These are phyloP conservation scores for Phainopepla nitens DNA, from an alignment of 2,113 vertebrate genomes.

Conservation along the genomic window DNA sequence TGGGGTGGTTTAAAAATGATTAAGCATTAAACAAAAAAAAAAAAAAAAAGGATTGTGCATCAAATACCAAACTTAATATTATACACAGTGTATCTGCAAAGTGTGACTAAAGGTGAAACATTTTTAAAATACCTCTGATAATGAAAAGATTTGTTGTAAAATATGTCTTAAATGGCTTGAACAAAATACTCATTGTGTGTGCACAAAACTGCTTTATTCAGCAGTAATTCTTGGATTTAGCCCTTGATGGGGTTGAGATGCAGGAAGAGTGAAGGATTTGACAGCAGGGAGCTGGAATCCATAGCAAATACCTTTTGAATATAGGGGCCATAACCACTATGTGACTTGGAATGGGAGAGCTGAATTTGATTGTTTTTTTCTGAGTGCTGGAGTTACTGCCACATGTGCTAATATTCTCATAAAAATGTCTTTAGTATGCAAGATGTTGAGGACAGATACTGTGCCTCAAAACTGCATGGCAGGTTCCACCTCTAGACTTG, in stretches of 20 bases:
- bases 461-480: neutral
- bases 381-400: neutral
- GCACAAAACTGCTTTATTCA: neutral
- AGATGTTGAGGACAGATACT: neutral
- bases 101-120: constrained; percentile 10
- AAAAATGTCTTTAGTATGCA: neutral
- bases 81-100: neutral
- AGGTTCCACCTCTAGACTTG: neutral
- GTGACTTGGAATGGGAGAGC: neutral
- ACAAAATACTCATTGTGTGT: neutral
- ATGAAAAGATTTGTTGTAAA: constrained; percentile 29
- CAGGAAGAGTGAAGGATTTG: neutral
- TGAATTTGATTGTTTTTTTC: neutral
- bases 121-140: constrained; percentile 39
- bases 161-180: neutral
- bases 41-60: neutral
- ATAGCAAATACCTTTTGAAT: constrained; percentile 24
- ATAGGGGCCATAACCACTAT: neutral
- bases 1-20: neutral
- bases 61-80: neutral
- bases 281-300: constrained; percentile 8
- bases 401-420: neutral
- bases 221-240: neutral
- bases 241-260: neutral
- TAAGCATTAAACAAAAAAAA: neutral